These are phyloP conservation scores for Macroglossus sobrinus DNA, from an alignment of 2,113 vertebrate species.

Conservation along the genomic window DNA sequence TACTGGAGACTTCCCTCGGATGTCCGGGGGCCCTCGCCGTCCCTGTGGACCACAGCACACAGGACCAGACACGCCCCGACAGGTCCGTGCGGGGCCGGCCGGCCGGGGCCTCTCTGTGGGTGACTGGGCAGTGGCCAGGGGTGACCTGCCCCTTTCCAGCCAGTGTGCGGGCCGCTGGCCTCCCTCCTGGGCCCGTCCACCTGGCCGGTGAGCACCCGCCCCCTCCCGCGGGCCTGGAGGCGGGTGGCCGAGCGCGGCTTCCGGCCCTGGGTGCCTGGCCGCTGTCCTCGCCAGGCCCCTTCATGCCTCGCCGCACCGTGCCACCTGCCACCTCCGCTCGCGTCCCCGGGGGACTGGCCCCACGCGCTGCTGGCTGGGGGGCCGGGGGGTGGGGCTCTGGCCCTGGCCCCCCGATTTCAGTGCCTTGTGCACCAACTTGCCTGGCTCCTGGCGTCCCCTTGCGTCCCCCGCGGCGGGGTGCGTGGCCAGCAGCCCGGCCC, in stretches of 20 bases:
- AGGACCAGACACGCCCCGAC: not conserved
- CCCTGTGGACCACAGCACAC: not conserved
- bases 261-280: no score
- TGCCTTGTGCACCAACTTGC: fast-evolving
- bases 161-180: fast-evolving
- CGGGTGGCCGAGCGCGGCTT: fast-evolving
- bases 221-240: not conserved
- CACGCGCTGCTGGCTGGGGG: no score
- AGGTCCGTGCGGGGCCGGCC: not conserved
- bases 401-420: no score
- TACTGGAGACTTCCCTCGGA: not conserved
- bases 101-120: not conserved
- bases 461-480: fast-evolving
- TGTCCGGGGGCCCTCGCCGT: fast-evolving
- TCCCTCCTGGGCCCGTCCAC: not conserved
- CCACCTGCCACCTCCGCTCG: not conserved
- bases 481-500: no score
- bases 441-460: fast-evolving
- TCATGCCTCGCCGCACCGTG: fast-evolving
- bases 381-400: no score
- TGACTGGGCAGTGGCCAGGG: not conserved
- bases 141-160: not conserved
- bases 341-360: not conserved
- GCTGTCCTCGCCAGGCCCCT: fast-evolving
- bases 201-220: not conserved